Evolutionary conservation across 2,113 vertebrate genomes (phyloP).

Genomic region (Tiliqua scincoides): DNA sequence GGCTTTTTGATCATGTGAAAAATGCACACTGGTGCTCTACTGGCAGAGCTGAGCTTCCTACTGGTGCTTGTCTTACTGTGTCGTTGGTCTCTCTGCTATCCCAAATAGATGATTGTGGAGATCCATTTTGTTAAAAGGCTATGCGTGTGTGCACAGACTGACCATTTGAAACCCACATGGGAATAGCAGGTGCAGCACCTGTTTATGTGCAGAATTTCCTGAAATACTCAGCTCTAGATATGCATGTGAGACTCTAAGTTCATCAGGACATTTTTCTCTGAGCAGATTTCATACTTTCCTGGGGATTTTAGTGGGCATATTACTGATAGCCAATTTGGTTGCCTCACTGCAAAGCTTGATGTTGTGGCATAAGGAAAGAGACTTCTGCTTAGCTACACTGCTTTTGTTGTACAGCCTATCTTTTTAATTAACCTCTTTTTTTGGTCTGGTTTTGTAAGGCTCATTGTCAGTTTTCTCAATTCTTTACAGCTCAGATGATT

Average conservation of each 20-base stretch:
- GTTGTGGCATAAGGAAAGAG: neutral
- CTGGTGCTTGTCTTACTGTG: no score
- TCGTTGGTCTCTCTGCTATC: no score
- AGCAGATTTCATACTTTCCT: neutral
- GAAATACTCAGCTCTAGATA: no score
- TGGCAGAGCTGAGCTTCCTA: no score
- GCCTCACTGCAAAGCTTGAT: neutral
- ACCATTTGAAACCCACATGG: neutral
- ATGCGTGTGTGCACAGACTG: no score
- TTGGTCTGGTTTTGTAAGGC: conserved; percentile 72
- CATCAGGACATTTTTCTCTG: neutral
- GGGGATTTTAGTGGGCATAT: neutral
- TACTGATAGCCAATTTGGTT: neutral
- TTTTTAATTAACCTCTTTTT: neutral
- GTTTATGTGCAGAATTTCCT: neutral
- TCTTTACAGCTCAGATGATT: conserved; percentile 86
- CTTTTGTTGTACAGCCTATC: no score
- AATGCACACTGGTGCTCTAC: no score
- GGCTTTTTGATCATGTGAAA: no score
- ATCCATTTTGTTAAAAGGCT: neutral
- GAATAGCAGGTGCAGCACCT: neutral
- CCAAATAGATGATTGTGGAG: no score
- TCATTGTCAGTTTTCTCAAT: conserved; percentile 79
- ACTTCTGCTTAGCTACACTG: neutral
- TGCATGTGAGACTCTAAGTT: neutral